Evolutionary conservation across 2,113 vertebrate genomes (phyloP).

Genomic region (Sceloporus tristichus): DNA sequence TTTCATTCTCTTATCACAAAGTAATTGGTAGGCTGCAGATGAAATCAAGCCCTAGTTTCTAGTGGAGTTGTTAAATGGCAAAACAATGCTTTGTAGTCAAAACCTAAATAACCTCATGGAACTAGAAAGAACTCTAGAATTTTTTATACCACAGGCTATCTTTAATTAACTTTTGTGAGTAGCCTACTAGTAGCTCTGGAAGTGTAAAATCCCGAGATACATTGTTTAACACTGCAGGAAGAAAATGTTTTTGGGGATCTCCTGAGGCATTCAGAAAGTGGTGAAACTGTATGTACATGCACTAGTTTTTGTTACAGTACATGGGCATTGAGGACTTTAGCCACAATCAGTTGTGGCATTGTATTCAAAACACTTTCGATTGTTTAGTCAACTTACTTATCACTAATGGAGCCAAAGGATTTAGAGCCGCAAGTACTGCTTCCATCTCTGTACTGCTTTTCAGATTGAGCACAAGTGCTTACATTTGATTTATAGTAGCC

Average conservation of each 20-base stretch:
- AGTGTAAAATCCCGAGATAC: conserved; percentile 57
- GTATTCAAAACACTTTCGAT: background rate
- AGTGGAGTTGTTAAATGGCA: conserved; percentile 33
- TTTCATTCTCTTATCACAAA: conserved; percentile 33
- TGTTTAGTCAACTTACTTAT: background rate
- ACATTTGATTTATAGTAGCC: background rate
- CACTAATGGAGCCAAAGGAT: background rate
- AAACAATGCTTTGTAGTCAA: conserved; percentile 35
- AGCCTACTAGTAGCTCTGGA: conserved; percentile 54
- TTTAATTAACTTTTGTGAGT: conserved; percentile 71
- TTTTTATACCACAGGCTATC: conserved; percentile 51
- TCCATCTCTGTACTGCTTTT: background rate
- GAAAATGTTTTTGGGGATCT: conserved; percentile 30
- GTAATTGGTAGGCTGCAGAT: conserved; percentile 24
- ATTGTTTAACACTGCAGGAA: conserved; percentile 46
- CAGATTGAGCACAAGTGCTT: no score
- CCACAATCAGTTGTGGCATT: background rate
- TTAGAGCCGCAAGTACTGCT: background rate
- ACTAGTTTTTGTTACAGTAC: conserved; percentile 55
- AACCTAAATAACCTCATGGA: conserved; percentile 57
- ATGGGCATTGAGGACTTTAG: conserved; percentile 1
- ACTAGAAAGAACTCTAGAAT: conserved; percentile 44
- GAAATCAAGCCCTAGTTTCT: conserved; percentile 43
- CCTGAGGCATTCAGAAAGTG: conserved; percentile 7
- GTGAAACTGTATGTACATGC: conserved; percentile 18